Base-by-base conservation (phyloP, 1,140 invertebrate species). In the Heliconius nattereri region DNA sequence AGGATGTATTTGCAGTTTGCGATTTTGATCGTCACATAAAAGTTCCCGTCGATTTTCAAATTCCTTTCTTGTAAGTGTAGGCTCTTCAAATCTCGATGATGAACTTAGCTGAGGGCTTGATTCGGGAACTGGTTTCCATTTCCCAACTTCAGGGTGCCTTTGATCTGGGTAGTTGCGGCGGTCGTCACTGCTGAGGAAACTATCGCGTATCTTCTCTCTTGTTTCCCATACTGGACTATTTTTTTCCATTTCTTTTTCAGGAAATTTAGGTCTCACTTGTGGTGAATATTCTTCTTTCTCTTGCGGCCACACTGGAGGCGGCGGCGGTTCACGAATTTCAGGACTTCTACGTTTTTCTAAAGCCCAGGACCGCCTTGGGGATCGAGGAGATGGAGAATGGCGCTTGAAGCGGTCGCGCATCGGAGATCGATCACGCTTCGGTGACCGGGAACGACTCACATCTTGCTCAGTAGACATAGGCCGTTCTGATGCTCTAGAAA, bases 361-460 rank as follows among this genome's bases (percentile, higher is more conserved):
- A 2, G 90, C 91, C 92, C 92, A 94, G 0, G 91, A 91, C 5
- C 91, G 90, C 9, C 91, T 84, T 35, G 91, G 91, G 0, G 92
- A 92, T 7, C 84, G 81, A 0, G 90, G 88, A 3, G 90, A 90
- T 0, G 89, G 92, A 1, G 92, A 92, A 78, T 91, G 84, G 11
- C 89, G 85, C 74, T 81, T 87, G 52, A 83, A 89, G n/a, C 88
- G 86, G 82, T 92, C 90, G 66, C 85, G 84, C 7, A 87, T 11
- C 5, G 90, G 91, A 23, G 90, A 92, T 16, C 89, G 85, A 37
- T 92, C 91, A 26, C 91, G 85, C 72, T 86, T 73, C 7, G 91
- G 91, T 23, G 91, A 92, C 26, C 91, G 85, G 1, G 88, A 86
- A 23, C 52, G 74, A 40, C 86, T 86, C 5, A 71, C 32, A 66